A percentile compares a stretch with the other conserved stretches of the same genome.
phyloP scores from a whole-genome alignment of 1,140 invertebrate species.

The Ips typographus region DNA sequence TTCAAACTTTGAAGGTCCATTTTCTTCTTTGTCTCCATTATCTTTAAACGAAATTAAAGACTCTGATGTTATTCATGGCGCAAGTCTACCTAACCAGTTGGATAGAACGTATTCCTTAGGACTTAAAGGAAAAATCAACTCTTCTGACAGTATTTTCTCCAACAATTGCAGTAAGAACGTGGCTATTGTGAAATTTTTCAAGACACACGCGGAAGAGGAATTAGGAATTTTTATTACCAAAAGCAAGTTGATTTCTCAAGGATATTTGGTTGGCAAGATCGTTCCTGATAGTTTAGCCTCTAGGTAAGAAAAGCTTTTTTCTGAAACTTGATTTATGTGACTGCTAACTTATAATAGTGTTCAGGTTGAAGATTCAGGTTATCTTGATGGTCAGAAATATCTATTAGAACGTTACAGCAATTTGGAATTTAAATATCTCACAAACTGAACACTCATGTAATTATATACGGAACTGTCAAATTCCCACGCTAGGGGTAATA shows the following conservation, averaged over 20 bases:
- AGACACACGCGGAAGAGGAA: conserved; percentile 67
- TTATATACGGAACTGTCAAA: too few species aligned
- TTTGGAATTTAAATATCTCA: too few species aligned
- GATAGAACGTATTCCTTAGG: conserved; percentile 8
- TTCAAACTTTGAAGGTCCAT: conserved; percentile 64
- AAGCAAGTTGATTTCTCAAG: conserved; percentile 65
- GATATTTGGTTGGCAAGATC: conserved; percentile 82
- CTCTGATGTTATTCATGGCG: conserved; percentile 3
- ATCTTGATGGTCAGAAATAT: not conserved
- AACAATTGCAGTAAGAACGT: conserved; percentile 36
- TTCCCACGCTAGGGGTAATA: too few species aligned
- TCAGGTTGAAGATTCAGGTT: too few species aligned
- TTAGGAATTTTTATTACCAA: conserved; percentile 85
- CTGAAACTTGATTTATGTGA: not conserved
- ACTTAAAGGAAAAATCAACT: conserved; percentile 8
- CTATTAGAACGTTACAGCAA: not conserved
- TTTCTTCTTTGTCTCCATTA: conserved; percentile 4
- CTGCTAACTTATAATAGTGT: not conserved
- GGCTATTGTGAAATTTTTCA: conserved; percentile 68
- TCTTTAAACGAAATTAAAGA: conserved; percentile 18
- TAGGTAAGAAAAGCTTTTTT: conserved; percentile 58
- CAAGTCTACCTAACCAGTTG: conserved; percentile 9
- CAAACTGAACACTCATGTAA: too few species aligned
- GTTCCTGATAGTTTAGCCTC: conserved; percentile 76
- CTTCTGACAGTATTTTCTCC: conserved; percentile 21